These are phyloP conservation scores for Sebastiscus tertius DNA, from an alignment of 2,797 vertebrate species.

Conservation along the genomic window DNA sequence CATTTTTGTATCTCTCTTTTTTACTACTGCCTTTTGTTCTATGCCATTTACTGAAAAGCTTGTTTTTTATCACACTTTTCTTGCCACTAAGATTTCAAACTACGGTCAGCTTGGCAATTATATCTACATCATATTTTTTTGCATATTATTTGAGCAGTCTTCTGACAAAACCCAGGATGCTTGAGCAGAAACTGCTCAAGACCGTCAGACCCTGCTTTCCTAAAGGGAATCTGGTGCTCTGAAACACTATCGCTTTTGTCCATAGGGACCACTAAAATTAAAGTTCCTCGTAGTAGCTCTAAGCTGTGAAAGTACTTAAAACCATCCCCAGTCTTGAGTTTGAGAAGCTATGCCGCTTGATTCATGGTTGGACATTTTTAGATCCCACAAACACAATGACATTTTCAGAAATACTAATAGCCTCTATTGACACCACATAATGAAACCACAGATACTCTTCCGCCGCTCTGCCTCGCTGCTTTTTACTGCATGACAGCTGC, in stretches of 20 bases:
- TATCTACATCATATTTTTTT: not conserved
- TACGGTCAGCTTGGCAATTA: not conserved
- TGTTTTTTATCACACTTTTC: not conserved
- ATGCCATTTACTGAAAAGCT: too few relatives aligned
- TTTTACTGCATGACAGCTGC: conserved; percentile 11
- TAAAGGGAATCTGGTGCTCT: not conserved
- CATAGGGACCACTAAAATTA: not conserved
- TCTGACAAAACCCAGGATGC: not conserved
- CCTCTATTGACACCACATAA: not conserved
- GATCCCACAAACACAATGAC: not conserved
- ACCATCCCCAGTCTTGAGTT: not conserved
- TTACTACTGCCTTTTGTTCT: not conserved
- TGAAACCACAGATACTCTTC: conserved; percentile 32
- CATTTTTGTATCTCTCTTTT: not conserved
- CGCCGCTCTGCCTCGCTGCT: not conserved
- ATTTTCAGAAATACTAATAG: not conserved
- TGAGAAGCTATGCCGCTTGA: not conserved
- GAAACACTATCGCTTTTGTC: not conserved
- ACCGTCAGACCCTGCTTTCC: not conserved
- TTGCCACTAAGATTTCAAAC: not conserved
- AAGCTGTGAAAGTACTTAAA: not conserved
- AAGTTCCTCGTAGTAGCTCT: not conserved
- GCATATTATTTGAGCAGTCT: not conserved
- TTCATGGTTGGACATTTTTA: not conserved
- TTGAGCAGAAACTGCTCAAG: not conserved